Conservation (phyloP, 2,888 invertebrate genomes). For the Esperia sulphurella region DNA sequence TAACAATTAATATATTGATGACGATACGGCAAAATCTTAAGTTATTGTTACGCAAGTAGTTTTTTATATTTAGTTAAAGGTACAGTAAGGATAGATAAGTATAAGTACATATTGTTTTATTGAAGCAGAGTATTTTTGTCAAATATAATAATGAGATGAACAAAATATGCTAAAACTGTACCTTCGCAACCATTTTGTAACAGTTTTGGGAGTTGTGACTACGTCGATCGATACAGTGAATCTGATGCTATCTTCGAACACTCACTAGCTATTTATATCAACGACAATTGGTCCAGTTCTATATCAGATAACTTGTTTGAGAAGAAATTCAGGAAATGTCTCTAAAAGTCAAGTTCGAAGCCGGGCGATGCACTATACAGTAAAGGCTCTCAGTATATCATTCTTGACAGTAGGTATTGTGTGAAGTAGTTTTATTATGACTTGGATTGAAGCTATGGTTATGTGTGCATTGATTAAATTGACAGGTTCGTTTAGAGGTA, state of each 20-base stretch:
- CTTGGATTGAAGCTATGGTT: too few relatives aligned
- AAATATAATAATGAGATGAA: too few relatives aligned
- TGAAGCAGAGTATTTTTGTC: too few relatives aligned
- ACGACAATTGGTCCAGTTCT: constrained; percentile 46
- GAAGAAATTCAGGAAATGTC: constrained; percentile 63
- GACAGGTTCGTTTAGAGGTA: too few relatives aligned
- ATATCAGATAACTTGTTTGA: constrained; percentile 33
- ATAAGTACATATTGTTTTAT: too few relatives aligned
- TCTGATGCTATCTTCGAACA: constrained; percentile 41
- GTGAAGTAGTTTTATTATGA: not conserved
- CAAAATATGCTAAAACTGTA: constrained; percentile 22
- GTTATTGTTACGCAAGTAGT: too few relatives aligned
- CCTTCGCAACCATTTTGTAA: constrained; percentile 66
- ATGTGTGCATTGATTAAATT: too few relatives aligned
- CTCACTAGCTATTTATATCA: constrained; percentile 48
- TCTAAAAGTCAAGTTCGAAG: constrained; percentile 67
- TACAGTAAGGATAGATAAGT: too few relatives aligned
- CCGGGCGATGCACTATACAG: constrained; percentile 47
- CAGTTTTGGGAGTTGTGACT: constrained; percentile 45
- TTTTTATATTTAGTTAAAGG: too few relatives aligned
- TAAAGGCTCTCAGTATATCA: constrained; percentile 28
- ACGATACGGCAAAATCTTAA: too few relatives aligned
- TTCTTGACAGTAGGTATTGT: not conserved
- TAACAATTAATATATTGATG: too few relatives aligned
- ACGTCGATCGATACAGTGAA: constrained; percentile 42